A percentile compares a stretch with the other conserved stretches of the same genome.
These are phyloP conservation scores for Alexandromys fortis DNA, from an alignment of 2,113 vertebrate species.

Conservation along the genomic window DNA sequence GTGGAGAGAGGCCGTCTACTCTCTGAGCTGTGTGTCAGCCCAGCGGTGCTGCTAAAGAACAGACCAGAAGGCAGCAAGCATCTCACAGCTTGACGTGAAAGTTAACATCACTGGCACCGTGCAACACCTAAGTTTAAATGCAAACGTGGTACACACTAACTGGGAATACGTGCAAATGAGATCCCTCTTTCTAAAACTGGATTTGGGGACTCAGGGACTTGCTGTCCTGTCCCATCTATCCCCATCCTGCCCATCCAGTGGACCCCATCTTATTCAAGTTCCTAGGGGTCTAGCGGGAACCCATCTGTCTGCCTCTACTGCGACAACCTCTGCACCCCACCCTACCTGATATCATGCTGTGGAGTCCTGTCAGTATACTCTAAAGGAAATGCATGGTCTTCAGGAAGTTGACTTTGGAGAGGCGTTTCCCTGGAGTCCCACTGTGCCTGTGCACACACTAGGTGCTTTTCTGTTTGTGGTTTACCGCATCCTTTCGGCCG, in stretches of 20 bases:
- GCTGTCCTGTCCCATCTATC: background rate
- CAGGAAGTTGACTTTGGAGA: background rate
- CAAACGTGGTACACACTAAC: background rate
- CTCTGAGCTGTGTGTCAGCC: background rate
- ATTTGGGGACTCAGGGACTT: background rate
- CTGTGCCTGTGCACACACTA: background rate
- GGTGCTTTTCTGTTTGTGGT: fast-evolving
- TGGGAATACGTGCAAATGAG: background rate
- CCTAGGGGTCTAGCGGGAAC: background rate
- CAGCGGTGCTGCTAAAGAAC: fast-evolving
- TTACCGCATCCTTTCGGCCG: fast-evolving
- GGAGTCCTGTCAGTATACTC: too few species aligned
- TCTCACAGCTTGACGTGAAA: background rate
- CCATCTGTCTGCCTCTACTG: background rate
- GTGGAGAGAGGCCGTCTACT: background rate
- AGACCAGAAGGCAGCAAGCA: fast-evolving
- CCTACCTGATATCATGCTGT: background rate
- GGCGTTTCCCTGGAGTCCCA: fast-evolving
- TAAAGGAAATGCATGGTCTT: background rate
- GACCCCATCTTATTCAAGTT: background rate
- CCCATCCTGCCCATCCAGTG: background rate
- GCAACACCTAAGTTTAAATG: background rate
- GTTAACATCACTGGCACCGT: background rate
- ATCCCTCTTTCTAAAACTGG: background rate
- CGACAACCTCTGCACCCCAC: fast-evolving